These are phyloP conservation scores for Cryptus armator DNA, from an alignment of 2,888 invertebrate species.

Conservation along the genomic window DNA sequence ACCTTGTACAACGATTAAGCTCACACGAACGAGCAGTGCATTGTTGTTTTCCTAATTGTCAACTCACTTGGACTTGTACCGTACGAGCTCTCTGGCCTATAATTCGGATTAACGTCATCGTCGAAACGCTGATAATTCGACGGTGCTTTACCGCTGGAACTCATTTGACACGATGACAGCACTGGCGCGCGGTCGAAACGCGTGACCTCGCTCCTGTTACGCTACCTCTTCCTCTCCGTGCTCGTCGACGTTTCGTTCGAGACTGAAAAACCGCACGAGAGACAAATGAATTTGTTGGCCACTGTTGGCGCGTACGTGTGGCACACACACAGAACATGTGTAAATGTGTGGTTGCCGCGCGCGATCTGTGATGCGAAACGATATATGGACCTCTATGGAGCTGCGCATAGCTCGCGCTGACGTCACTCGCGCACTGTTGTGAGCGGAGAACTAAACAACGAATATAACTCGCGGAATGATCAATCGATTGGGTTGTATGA, in stretches of 20 bases:
- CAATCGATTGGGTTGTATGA: too few relatives aligned
- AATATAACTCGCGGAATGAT: too few relatives aligned
- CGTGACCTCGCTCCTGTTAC: conserved; percentile 36
- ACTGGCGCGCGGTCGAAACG: conserved; percentile 47
- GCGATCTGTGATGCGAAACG: conserved; percentile 21
- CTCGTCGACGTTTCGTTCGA: conserved; percentile 53
- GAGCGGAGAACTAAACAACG: too few relatives aligned
- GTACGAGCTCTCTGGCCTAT: conserved; percentile 75
- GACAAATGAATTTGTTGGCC: conserved; percentile 6
- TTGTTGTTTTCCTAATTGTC: not conserved
- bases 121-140: conserved; percentile 80
- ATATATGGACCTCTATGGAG: not conserved
- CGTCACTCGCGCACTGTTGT: too few relatives aligned
- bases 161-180: conserved; percentile 69
- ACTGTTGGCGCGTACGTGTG: not conserved
- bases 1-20: not conserved
- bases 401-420: not conserved
- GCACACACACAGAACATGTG: not conserved
- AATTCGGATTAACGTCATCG: conserved; percentile 75
- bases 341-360: not conserved
- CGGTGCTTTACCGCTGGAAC: conserved; percentile 59
- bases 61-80: conserved; percentile 80
- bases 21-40: not conserved
- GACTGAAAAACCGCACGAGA: conserved; percentile 38
- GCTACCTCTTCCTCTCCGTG: conserved; percentile 3